phyloP scores from a whole-genome alignment of 2,113 vertebrate species.

The Bettongia penicillata region DNA sequence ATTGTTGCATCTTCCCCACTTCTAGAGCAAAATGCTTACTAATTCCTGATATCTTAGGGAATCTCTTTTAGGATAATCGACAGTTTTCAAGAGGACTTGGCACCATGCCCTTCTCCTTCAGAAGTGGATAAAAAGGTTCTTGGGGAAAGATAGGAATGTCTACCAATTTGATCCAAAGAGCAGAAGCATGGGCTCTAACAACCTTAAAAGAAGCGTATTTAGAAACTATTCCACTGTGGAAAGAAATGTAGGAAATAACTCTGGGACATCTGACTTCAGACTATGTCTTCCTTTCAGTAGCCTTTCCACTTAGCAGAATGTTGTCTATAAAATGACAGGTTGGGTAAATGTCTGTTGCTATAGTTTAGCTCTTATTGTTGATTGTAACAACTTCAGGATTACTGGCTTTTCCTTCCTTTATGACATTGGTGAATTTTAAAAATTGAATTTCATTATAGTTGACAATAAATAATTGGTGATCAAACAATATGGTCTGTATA shows the following conservation, averaged over 20 bases:
- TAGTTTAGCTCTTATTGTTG: constrained; percentile 5
- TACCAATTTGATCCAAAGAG: constrained; percentile 8
- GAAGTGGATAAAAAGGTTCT: background rate
- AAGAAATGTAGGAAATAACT: constrained; percentile 9
- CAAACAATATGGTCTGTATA: constrained; percentile 39
- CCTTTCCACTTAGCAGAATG: constrained; percentile 24
- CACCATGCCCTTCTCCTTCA: background rate
- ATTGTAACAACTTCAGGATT: constrained; percentile 14
- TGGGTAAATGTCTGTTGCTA: background rate
- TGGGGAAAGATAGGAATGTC: background rate
- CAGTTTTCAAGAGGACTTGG: background rate
- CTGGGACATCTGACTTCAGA: background rate
- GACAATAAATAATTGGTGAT: constrained; percentile 54
- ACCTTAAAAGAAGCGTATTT: constrained; percentile 27
- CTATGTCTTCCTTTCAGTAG: background rate
- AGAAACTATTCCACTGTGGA: constrained; percentile 8
- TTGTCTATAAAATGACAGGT: background rate
- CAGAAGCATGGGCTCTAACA: background rate
- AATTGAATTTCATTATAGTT: constrained; percentile 43
- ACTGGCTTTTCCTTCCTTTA: constrained; percentile 27
- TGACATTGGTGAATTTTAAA: constrained; percentile 31
- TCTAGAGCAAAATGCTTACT: background rate
- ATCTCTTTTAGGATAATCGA: background rate
- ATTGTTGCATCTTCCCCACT: background rate
- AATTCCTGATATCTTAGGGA: background rate